Evolutionary conservation across 2,797 vertebrate species (phyloP), one percentile per base, ranked within the genome.

Genomic region (Paguma larvata): DNA sequence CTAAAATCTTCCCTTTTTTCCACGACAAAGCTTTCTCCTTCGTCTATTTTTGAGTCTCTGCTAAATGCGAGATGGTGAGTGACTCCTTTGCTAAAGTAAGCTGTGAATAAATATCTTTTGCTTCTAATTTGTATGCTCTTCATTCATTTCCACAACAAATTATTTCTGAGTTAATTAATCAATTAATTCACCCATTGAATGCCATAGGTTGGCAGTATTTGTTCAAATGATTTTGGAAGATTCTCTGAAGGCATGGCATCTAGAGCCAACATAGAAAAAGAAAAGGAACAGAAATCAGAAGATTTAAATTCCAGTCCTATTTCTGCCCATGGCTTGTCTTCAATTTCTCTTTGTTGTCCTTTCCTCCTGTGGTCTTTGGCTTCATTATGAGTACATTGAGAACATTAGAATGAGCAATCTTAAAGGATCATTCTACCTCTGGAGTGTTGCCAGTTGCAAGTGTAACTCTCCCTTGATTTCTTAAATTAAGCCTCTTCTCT

Each of bases 1-100:
- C 13, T 63, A 27, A 85, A 59, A 0, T 0, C 0, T 34, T 56
- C 11, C 3, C 16, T n/a, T 53, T 41, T 48, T 65, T 5, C 4
- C 8, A 25, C 23, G 67, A 41, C 44, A 34, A 79, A 65, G 5
- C 14, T 91, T 65, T 84, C 11, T 65, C 16, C 75, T 1, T 59
- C 72, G 51, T 6, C 3, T 85, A 6, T 80, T 68, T 84, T 89
- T 89, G 59, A 59, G 41, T 93, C 34, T 88, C 27, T 83, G 12
- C 32, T 68, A 82, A 89, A 38, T n/a, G 51, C 8, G 63, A 85
- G 1, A 59, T 93, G 13, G 14, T 56, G 18, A 4, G 18, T 56
- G 12, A 72, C 23, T n/a, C 5, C 3, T 38, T 96, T 34, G 2
- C 0, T 68, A n/a, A 14, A 59, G 11, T 23, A 48, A 38, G 3